A percentile compares a stretch with the other conserved stretches of the same genome.
Evolutionary conservation across 1,140 invertebrate species (phyloP).

Genomic region (Lycorma delicatula): DNA sequence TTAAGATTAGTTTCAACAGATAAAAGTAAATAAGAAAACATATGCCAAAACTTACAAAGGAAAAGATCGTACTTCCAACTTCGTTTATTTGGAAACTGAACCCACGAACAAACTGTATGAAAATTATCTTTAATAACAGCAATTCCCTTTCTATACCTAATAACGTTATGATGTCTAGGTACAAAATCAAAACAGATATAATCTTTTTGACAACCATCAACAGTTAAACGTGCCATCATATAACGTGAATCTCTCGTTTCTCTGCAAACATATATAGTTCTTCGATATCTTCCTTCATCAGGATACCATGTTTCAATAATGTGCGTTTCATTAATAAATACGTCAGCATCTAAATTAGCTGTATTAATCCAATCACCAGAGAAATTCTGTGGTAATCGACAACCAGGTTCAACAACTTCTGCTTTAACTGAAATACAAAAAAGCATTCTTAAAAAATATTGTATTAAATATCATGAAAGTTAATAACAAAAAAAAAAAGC

Average conservation of each 20-base stretch:
- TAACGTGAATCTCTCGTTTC: slow-evolving; percentile 71
- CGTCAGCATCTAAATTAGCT: slow-evolving; percentile 89
- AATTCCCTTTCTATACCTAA: slow-evolving; percentile 81
- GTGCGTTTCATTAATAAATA: slow-evolving; percentile 90
- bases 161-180: slow-evolving; percentile 90
- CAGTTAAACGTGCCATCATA: slow-evolving; percentile 92
- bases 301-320: slow-evolving; percentile 92
- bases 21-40: too few relatives aligned
- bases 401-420: slow-evolving; percentile 82
- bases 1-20: too few relatives aligned
- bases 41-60: slow-evolving; percentile 55
- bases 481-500: too few relatives aligned
- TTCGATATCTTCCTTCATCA: slow-evolving; percentile 76
- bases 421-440: slow-evolving; percentile 52
- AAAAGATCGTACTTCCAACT: slow-evolving; percentile 85
- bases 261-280: slow-evolving; percentile 90
- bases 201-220: slow-evolving; percentile 97
- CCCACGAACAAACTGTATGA: slow-evolving; percentile 88
- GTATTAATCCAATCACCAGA: slow-evolving; percentile 94
- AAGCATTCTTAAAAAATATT: too few relatives aligned
- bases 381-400: slow-evolving; percentile 87
- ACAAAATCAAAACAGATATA: slow-evolving; percentile 96
- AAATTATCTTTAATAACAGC: slow-evolving; percentile 85
- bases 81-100: slow-evolving; percentile 75
- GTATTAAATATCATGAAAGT: slow-evolving; percentile 5